Base-by-base conservation (phyloP, 2,113 vertebrate species). In the Anseranas semipalmata region DNA sequence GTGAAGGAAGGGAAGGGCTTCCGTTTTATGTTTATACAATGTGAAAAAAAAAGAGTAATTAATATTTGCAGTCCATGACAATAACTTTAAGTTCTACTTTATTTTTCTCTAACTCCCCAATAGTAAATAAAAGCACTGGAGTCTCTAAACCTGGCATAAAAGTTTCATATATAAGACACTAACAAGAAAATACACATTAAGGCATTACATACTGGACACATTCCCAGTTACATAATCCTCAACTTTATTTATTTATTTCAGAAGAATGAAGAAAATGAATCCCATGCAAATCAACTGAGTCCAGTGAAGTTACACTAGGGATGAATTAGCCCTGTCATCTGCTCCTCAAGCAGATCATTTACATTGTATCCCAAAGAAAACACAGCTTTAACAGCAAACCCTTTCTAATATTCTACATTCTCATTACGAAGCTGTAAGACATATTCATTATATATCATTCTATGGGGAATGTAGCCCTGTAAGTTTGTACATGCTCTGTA, bases 1-100 rank as follows among this genome's bases (percentile, higher is more conserved):
- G 4, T 75, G 77, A 85, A 93, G 84, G 58, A 96, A 94, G 75
- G 88, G 82, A 88, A 89, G 37, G 66, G 59, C 67, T 85, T 96
- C 93, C 81, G 87, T 74, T 75, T 79, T 58, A 48, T 41, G 52
- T 50, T 82, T 85, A 70, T 7, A 68, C 59, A 80, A 67, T 35
- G 43, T 62, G 73, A 17, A 46, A 50, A 60, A 50, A 76, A 74
- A 82, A 65, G 72, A 37, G 19, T 68, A 7, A 78, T 89, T 91
- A 82, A 82, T 72, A 72, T 52, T 87, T 93, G 81, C 59, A 80
- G 56, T 39, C 30, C n/a, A 48, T 63, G 5, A 48, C 13, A 72
- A 37, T 76, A 90, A 88, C 35, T 82, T 86, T 10, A 87, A 85
- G 76, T 89, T 89, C 53, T 76, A 74, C 25, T 39, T 80, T 58